Evolutionary conservation across 2,797 vertebrate genomes (phyloP).

Genomic region (Myiotriccus ornatus): DNA sequence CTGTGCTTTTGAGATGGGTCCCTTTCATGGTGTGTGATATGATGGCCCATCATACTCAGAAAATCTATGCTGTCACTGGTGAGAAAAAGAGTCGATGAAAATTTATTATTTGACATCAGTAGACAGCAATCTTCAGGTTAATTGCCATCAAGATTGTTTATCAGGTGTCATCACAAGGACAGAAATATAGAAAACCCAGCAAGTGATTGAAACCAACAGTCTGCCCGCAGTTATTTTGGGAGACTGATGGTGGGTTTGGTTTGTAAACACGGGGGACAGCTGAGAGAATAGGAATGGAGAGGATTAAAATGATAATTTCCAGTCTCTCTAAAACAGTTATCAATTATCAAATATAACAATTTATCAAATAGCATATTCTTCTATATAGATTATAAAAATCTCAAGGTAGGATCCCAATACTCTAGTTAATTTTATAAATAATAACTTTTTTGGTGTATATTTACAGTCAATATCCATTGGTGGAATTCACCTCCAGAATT

Average conservation of each 20-base stretch:
- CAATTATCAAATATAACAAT: not conserved
- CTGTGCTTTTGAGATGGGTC: not conserved
- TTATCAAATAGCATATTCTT: not conserved
- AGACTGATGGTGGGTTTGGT: not conserved
- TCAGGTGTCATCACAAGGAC: not conserved
- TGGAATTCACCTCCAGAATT: not conserved
- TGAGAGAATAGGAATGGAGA: not conserved
- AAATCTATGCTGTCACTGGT: not conserved
- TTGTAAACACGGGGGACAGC: not conserved
- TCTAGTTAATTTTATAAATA: not conserved
- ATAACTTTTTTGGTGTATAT: not conserved
- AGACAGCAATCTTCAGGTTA: not conserved
- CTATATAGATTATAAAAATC: not conserved
- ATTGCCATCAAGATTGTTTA: not conserved
- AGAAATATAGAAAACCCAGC: not conserved
- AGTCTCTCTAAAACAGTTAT: not conserved
- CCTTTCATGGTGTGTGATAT: not conserved
- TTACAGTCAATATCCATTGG: not conserved
- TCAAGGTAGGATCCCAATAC: not conserved
- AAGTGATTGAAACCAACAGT: not conserved
- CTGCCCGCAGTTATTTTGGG: not conserved
- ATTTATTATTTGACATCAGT: not conserved
- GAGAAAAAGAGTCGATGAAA: not conserved
- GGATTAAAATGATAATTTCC: not conserved
- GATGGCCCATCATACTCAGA: not conserved